A percentile compares a stretch with the other conserved stretches of the same genome.
Evolutionary conservation across 2,797 vertebrate genomes (phyloP).

Genomic region (Spea hammondii): DNA sequence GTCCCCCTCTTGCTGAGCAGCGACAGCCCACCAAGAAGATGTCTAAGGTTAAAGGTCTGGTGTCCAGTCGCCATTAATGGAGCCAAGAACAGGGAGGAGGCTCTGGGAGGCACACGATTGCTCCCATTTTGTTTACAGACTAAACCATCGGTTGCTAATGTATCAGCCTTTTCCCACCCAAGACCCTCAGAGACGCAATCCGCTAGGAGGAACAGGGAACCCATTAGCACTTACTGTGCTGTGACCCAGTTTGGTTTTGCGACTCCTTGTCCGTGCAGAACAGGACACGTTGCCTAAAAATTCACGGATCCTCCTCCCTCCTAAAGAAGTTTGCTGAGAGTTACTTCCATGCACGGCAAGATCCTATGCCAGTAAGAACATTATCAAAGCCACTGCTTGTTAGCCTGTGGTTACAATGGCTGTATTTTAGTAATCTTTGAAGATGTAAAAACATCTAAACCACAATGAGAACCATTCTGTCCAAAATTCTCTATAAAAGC

Average conservation of each 20-base stretch:
- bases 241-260: conserved; percentile 36
- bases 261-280: conserved; percentile 32
- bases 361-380: conserved; percentile 28
- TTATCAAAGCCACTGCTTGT: conserved; percentile 45
- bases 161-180: conserved; percentile 54
- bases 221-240: conserved; percentile 34
- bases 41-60: conserved; percentile 81
- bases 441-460: conserved; percentile 35
- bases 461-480: too few species aligned
- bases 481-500: too few species aligned
- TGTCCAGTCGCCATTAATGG: conserved; percentile 75
- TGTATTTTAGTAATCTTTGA: conserved; percentile 39
- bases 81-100: conserved; percentile 56
- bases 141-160: conserved; percentile 55
- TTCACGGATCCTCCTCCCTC: conserved; percentile 32
- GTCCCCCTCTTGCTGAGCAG: conserved; percentile 71
- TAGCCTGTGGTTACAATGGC: conserved; percentile 35
- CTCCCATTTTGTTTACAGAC: conserved; percentile 56
- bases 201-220: conserved; percentile 45
- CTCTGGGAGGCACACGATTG: conserved; percentile 54
- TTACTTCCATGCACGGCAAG: conserved; percentile 14
- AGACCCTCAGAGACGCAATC: conserved; percentile 38
- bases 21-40: conserved; percentile 75
- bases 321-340: conserved; percentile 39
- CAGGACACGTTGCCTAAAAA: conserved; percentile 39